A percentile compares a stretch with the other conserved stretches of the same genome.
Conservation (phyloP, 1,140 invertebrate genomes). For the Zaprionus inermis region DNA sequence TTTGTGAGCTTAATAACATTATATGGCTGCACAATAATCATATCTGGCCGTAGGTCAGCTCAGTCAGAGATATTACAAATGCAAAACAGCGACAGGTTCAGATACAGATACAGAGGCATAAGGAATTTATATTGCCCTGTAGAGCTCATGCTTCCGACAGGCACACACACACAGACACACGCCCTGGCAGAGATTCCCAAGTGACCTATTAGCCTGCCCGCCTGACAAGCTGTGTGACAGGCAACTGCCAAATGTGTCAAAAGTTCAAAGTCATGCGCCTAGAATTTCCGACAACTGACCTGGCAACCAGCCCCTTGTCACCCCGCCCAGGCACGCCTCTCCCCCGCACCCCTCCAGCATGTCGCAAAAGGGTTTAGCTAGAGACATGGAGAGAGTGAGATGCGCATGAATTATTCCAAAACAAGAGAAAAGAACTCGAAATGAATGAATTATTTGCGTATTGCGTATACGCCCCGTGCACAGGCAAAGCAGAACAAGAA, state of each 20-base stretch:
- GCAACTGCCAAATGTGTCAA: conserved; percentile 75
- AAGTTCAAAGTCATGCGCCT: conserved; percentile 73
- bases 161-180: conserved; percentile 7
- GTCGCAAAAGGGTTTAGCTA: conserved; percentile 62
- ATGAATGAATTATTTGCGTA: conserved; percentile 48
- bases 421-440: conserved; percentile 20
- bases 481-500: neutral
- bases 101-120: neutral
- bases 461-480: conserved; percentile 34
- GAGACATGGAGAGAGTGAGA: neutral
- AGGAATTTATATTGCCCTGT: conserved; percentile 39
- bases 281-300: conserved; percentile 37
- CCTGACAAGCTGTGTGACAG: conserved; percentile 54
- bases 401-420: conserved; percentile 71
- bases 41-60: conserved; percentile 1
- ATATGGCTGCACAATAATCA: conserved; percentile 29
- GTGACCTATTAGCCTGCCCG: conserved; percentile 63
- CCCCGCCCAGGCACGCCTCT: neutral
- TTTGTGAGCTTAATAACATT: conserved; percentile 31
- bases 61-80: conserved; percentile 5
- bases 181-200: conserved; percentile 45
- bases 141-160: conserved; percentile 41
- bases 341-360: neutral
- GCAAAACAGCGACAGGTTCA: conserved; percentile 7
- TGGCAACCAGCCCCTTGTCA: neutral